A percentile compares a stretch with the other conserved stretches of the same genome.
Conservation (phyloP, 2,113 vertebrate genomes). For the Prinia subflava region DNA sequence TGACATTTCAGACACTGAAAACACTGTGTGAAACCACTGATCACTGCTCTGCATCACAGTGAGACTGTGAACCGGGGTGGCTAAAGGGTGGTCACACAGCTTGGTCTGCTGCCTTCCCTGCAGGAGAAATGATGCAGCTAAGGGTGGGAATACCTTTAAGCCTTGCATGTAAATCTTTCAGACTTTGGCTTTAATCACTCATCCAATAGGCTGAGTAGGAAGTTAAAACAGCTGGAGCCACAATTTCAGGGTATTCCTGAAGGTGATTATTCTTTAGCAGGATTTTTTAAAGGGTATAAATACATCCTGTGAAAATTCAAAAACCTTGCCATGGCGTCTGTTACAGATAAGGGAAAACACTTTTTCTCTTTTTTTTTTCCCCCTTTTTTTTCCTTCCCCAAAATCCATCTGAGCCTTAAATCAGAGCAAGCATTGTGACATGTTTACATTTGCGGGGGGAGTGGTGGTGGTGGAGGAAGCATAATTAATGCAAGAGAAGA, state of each 20-base stretch:
- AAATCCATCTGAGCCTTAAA: background rate
- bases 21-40: background rate
- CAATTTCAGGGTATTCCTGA: background rate
- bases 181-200: background rate
- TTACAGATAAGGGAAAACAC: background rate
- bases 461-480: rapidly evolving
- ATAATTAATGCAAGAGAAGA: background rate
- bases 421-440: background rate
- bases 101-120: background rate
- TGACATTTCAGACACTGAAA: rapidly evolving
- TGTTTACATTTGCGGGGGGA: background rate
- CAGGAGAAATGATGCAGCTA: background rate
- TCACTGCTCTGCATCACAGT: background rate
- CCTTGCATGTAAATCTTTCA: background rate
- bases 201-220: background rate
- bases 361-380: background rate
- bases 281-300: background rate
- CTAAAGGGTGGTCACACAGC: background rate
- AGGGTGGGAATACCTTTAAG: background rate
- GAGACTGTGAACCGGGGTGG: too few relatives aligned
- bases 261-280: background rate
- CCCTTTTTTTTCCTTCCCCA: too few relatives aligned
- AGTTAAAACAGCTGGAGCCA: slow-evolving; percentile 4
- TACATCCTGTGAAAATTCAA: background rate
- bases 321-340: background rate